Conservation (phyloP, 1,140 invertebrate genomes). For the Chironomus tepperi region DNA sequence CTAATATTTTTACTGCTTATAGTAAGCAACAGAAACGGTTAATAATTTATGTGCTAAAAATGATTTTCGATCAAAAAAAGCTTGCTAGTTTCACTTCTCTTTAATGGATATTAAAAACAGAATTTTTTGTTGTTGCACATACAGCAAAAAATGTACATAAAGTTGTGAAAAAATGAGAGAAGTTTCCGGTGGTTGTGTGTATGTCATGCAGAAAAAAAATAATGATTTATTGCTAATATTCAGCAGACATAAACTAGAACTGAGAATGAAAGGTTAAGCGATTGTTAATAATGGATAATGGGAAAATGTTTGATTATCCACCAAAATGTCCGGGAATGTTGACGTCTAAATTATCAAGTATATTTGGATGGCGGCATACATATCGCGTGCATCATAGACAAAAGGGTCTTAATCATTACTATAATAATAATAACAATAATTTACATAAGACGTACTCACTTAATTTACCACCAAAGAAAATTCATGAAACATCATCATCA, state of each 20-base stretch:
- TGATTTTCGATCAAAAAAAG: no score
- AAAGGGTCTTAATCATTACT: conserved; percentile 49
- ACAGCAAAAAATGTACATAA: no score
- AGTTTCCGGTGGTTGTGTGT: background rate
- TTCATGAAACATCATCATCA: background rate
- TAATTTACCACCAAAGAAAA: conserved; percentile 31
- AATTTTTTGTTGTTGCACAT: no score
- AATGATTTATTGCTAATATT: background rate
- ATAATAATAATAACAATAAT: conserved; percentile 41
- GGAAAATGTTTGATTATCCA: conserved; percentile 38
- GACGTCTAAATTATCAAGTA: conserved; percentile 58
- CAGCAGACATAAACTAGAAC: no score
- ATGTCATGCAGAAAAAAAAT: background rate
- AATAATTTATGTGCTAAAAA: no score
- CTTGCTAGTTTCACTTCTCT: no score
- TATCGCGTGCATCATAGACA: conserved; percentile 66
- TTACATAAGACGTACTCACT: conserved; percentile 40
- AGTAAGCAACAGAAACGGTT: no score
- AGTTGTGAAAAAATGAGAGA: background rate
- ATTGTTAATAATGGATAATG: background rate
- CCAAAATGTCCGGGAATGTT: conserved; percentile 48
- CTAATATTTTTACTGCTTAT: no score
- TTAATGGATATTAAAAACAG: no score
- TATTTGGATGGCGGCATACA: conserved; percentile 65
- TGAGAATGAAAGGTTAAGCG: background rate